Evolutionary conservation across 2,888 invertebrate genomes (phyloP).

Genomic region (Oscheius sp.): DNA sequence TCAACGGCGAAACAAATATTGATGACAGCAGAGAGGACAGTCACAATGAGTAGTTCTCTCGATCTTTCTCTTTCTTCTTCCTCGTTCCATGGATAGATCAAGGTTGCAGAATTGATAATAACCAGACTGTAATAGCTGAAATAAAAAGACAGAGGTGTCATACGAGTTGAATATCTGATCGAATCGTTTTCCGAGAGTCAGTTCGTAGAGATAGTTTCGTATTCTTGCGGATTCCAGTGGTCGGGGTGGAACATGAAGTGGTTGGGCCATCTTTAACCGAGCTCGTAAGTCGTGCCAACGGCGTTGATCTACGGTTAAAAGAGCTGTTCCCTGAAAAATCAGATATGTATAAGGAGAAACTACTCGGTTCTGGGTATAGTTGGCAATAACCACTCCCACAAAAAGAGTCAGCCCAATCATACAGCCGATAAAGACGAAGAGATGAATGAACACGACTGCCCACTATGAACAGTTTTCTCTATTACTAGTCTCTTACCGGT

Average conservation of each 20-base stretch:
- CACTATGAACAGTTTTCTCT: slow-evolving; percentile 51
- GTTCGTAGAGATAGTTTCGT: slow-evolving; percentile 93
- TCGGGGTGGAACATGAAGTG: slow-evolving; percentile 93
- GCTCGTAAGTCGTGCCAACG: slow-evolving; percentile 99
- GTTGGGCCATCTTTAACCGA: slow-evolving; percentile 97
- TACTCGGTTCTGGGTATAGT: slow-evolving; percentile 96
- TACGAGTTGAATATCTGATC: slow-evolving; percentile 84
- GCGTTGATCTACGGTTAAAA: slow-evolving; percentile 96
- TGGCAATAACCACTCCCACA: slow-evolving; percentile 99
- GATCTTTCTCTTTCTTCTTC: slow-evolving; percentile 78
- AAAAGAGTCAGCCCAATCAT: slow-evolving; percentile 99
- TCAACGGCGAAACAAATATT: slow-evolving; percentile 93
- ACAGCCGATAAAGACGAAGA: slow-evolving; percentile 98
- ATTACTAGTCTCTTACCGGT: slow-evolving; percentile 78
- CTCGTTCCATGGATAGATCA: slow-evolving; percentile 74
- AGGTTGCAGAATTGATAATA: slow-evolving; percentile 87
- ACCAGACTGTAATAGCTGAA: no score
- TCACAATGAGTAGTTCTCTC: slow-evolving; percentile 77
- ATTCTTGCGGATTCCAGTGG: slow-evolving; percentile 79
- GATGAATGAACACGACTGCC: slow-evolving; percentile 92
- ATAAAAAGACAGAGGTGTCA: no score
- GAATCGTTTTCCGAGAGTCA: slow-evolving; percentile 93
- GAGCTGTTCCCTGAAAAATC: slow-evolving; percentile 82
- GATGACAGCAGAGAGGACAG: slow-evolving; percentile 85
- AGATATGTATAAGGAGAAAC: background rate